Conservation (phyloP, 2,888 invertebrate species). For the Malthinus seriepunctatus region DNA sequence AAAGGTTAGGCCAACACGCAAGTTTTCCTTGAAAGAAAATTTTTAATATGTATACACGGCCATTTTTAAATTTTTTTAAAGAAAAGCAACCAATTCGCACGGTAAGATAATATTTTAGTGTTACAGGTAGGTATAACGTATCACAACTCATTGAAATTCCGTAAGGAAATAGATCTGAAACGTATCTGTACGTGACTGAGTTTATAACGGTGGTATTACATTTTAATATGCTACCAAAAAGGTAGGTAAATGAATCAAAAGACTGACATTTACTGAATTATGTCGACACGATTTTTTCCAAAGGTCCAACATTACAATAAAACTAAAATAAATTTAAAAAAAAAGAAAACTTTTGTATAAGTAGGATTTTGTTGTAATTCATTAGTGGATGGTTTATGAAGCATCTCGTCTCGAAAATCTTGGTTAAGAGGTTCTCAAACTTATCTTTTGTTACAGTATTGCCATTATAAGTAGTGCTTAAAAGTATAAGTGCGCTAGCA, state of each 20-base stretch:
- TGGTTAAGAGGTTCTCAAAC: neutral
- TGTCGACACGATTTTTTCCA: constrained; percentile 7
- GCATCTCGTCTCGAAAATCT: neutral
- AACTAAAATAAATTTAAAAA: no score
- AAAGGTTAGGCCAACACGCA: neutral
- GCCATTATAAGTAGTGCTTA: no score
- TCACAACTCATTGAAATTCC: constrained; percentile 22
- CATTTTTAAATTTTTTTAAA: constrained; percentile 4
- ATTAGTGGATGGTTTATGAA: neutral
- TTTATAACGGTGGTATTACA: constrained; percentile 20
- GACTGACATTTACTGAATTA: constrained; percentile 16
- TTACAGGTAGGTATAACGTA: constrained; percentile 20
- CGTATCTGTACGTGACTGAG: constrained; percentile 22
- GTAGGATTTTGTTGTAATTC: neutral
- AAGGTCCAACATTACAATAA: no score
- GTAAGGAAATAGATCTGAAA: constrained; percentile 27
- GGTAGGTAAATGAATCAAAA: constrained; percentile 24
- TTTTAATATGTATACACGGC: neutral
- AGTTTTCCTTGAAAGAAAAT: no score
- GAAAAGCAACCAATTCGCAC: constrained; percentile 1
- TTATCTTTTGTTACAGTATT: neutral
- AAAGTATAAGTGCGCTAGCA: no score
- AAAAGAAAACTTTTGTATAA: no score
- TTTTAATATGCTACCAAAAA: constrained; percentile 20
- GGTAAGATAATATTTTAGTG: constrained; percentile 11